Evolutionary conservation across 1,140 invertebrate species (phyloP).

Genomic region (Drosophila carrolli): DNA sequence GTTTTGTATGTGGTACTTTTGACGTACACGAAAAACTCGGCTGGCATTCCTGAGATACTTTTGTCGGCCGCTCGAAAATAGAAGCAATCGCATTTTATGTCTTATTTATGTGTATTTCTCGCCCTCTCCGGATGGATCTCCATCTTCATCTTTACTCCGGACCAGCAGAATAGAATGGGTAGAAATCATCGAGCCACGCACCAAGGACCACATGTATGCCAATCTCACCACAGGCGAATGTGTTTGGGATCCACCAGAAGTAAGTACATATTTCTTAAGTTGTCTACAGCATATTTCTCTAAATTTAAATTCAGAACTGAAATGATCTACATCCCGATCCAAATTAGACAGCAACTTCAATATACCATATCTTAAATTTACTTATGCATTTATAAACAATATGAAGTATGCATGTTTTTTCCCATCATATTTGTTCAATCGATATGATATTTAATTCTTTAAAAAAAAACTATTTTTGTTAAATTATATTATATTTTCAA

Average conservation of each 20-base stretch:
- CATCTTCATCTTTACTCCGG: slow-evolving; percentile 20
- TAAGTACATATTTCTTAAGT: slow-evolving; percentile 67
- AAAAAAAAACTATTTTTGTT: too few relatives aligned
- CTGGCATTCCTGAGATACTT: slow-evolving; percentile 66
- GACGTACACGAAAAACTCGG: slow-evolving; percentile 14
- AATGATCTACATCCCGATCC: not conserved
- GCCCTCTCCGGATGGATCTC: slow-evolving; percentile 28
- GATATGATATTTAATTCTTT: not conserved
- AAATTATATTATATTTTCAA: too few relatives aligned
- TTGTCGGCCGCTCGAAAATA: slow-evolving; percentile 67
- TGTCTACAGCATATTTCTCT: not conserved
- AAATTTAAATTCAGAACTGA: not conserved
- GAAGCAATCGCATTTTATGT: slow-evolving; percentile 72
- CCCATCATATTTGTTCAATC: not conserved
- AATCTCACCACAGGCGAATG: slow-evolving; percentile 99
- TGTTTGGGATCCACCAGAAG: slow-evolving; percentile 97
- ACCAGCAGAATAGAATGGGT: slow-evolving; percentile 92
- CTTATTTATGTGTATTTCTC: slow-evolving; percentile 75
- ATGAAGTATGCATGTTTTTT: not conserved
- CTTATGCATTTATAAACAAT: too few relatives aligned
- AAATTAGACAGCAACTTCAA: too few relatives aligned
- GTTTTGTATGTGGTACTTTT: slow-evolving; percentile 1
- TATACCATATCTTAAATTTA: too few relatives aligned
- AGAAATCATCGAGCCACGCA: slow-evolving; percentile 99
- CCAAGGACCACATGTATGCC: slow-evolving; percentile 99